phyloP scores from a whole-genome alignment of 2,113 vertebrate species.

The Elaphurus davidianus region DNA sequence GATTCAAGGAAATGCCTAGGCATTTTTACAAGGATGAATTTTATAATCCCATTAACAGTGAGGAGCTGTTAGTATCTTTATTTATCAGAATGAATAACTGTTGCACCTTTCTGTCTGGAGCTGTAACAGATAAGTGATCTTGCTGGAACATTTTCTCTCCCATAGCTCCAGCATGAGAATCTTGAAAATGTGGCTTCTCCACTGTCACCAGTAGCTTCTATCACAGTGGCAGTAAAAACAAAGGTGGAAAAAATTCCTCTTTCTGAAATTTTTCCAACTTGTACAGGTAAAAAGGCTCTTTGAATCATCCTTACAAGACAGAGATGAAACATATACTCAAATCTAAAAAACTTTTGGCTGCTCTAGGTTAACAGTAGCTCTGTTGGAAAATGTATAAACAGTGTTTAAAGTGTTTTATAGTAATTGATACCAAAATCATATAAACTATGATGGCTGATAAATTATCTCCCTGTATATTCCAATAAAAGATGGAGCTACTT shows the following conservation, averaged over 20 bases:
- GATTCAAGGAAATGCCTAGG: not conserved
- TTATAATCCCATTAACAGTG: slow-evolving; percentile 24
- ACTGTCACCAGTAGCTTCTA: not conserved
- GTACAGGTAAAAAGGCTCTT: not conserved
- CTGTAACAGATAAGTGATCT: not conserved
- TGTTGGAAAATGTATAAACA: not conserved
- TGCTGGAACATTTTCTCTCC: not conserved
- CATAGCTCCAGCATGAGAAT: not conserved
- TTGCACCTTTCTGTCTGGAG: not conserved
- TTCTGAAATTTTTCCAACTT: not conserved
- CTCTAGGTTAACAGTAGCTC: not conserved
- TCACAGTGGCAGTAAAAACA: not conserved
- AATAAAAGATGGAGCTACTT: not conserved
- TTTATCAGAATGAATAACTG: slow-evolving; percentile 5
- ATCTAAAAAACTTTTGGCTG: not conserved
- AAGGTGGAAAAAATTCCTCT: not conserved
- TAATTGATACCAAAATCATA: not conserved
- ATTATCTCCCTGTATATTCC: not conserved
- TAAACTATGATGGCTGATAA: not conserved
- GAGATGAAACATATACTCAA: not conserved
- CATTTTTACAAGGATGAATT: slow-evolving; percentile 14
- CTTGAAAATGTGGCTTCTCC: not conserved
- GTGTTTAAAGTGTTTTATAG: not conserved
- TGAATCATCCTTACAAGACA: not conserved
- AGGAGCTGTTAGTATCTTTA: not conserved